Evolutionary conservation across 2,113 vertebrate species (phyloP).

Genomic region (Catharus minimus): DNA sequence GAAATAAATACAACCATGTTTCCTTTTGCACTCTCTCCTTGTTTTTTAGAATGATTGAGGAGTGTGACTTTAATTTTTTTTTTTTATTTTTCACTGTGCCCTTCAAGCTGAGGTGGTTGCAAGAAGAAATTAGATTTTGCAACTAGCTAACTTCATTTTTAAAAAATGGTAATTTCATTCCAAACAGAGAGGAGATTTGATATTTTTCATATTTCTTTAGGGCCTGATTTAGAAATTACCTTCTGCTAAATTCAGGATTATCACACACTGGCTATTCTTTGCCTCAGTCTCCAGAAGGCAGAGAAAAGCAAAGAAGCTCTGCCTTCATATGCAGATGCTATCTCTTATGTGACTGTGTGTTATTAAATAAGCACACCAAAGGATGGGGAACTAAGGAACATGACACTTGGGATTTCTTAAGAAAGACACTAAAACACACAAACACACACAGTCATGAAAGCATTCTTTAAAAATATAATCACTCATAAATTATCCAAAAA

Average conservation of each 20-base stretch:
- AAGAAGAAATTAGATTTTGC: neutral
- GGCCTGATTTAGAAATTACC: neutral
- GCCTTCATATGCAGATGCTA: neutral
- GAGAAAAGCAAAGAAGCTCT: neutral
- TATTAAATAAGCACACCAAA: neutral
- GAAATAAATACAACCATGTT: neutral
- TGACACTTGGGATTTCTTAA: neutral
- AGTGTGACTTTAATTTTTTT: neutral
- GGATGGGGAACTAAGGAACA: neutral
- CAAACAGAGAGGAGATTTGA: neutral
- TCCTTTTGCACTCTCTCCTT: neutral
- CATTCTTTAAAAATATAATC: neutral
- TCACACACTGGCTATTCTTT: neutral
- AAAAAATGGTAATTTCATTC: neutral
- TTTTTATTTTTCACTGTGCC: neutral
- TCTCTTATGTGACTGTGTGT: neutral
- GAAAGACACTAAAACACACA: neutral
- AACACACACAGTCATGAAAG: neutral
- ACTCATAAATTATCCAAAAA: neutral
- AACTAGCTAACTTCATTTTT: neutral
- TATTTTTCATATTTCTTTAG: neutral
- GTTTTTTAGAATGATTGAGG: neutral
- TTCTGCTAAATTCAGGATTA: neutral
- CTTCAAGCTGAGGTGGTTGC: neutral
- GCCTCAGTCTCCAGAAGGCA: neutral